Evolutionary conservation across 2,797 vertebrate genomes (phyloP), one percentile per base, ranked within the genome.

Genomic region (Gobionotothen gibberifrons): DNA sequence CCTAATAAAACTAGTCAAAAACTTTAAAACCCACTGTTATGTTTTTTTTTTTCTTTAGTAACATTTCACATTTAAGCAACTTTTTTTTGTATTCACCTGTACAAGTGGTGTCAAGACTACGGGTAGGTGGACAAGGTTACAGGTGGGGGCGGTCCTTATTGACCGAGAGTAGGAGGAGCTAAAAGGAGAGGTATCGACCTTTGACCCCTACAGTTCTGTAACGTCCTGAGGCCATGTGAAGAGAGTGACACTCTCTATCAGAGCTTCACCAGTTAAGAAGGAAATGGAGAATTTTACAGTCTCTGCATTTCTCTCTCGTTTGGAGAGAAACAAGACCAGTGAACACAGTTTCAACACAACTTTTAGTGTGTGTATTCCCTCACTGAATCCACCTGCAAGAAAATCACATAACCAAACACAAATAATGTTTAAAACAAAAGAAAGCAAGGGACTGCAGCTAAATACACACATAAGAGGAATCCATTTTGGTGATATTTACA

Each of bases 1-100:
- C 95, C 95, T 95, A 97, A 96, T 96, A 96, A 95, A 96, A 96
- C 98, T 99, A 99, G 97, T 96, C 96, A 97, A 96, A 98, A 98
- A 94, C 93, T 96, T 96, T 94, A 92, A 95, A 95, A 94, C 93
- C 93, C 94, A 95, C 94, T 93, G 92, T 94, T 90, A 91, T 93
- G 92, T 92, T 94, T 95, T 92, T 91, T 91, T 59, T 91, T 91
- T 93, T 91, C 93, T 95, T 92, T 91, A 92, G 93, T 94, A 94
- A 94, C 93, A 94, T 94, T 94, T 95, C 94, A 95, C 94, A 95
- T 94, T 92, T 93, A 95, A 36, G 91, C 93, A 93, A 92, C 87
- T 90, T 92, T 90, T 91, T 89, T 87, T 84, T 91, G 82, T 74
- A 14, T 94, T 94, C 91, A 93, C 92, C 93, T 95, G 91, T 94